Percentiles rank a stretch among this genome's conserved stretches.
Evolutionary conservation across 2,888 invertebrate species (phyloP).

Genomic region (Gari tellinella): DNA sequence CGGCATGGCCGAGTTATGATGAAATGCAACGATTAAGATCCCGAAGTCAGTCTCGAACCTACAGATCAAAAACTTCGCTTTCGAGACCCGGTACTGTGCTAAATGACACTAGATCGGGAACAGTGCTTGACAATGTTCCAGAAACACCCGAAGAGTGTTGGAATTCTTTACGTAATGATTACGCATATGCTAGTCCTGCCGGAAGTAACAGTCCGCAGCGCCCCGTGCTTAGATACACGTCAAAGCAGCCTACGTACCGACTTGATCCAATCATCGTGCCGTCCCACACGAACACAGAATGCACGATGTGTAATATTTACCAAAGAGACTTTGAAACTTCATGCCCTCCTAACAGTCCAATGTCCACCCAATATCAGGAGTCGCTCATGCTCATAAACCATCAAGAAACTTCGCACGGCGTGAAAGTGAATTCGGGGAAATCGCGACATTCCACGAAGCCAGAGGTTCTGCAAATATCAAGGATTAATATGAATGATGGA

Average conservation of each 20-base stretch:
- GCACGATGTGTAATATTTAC: conserved; percentile 63
- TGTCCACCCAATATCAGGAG: conserved; percentile 23
- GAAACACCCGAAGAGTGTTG: not conserved
- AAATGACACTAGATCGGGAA: conserved; percentile 7
- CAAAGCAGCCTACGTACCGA: conserved; percentile 33
- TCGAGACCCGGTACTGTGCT: conserved; percentile 40
- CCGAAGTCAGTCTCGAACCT: conserved; percentile 12
- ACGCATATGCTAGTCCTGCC: too few species aligned
- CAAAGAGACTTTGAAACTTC: conserved; percentile 43
- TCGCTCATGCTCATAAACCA: not conserved
- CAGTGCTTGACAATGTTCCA: not conserved
- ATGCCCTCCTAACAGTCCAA: conserved; percentile 63
- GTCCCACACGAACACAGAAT: conserved; percentile 60
- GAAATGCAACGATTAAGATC: conserved; percentile 40
- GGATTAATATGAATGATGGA: conserved; percentile 43
- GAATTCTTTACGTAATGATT: not conserved
- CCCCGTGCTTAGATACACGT: conserved; percentile 56
- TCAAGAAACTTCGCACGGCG: not conserved
- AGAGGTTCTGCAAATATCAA: conserved; percentile 45
- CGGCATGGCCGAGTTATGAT: conserved; percentile 49
- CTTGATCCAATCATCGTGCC: conserved; percentile 61
- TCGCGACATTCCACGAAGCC: conserved; percentile 4
- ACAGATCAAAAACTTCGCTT: conserved; percentile 21
- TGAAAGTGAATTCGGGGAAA: not conserved
- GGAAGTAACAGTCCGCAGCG: conserved; percentile 8